Percentiles rank a stretch among this genome's conserved stretches.
These are phyloP conservation scores for Cybosia mesomella DNA, from an alignment of 2,888 invertebrate species.

Conservation along the genomic window DNA sequence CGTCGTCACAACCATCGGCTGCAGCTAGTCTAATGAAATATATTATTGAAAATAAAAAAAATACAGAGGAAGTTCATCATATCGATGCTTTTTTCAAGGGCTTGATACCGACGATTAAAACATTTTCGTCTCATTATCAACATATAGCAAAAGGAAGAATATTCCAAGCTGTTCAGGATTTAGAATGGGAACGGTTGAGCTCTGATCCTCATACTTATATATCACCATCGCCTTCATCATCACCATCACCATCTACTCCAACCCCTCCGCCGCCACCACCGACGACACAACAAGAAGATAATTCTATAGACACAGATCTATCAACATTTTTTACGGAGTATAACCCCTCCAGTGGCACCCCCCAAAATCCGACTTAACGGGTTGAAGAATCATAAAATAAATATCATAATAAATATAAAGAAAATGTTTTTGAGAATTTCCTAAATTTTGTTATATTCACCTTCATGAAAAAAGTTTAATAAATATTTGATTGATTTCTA, in stretches of 20 bases:
- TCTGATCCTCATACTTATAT: conserved; percentile 17
- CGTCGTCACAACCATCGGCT: conserved; percentile 13
- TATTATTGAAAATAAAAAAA: conserved; percentile 29
- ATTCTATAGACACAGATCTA: conserved; percentile 21
- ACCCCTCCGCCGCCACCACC: conserved; percentile 12
- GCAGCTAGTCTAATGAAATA: conserved; percentile 23
- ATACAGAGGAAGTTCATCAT: conserved; percentile 18
- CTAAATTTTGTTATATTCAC: too few relatives aligned
- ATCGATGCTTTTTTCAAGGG: conserved; percentile 29
- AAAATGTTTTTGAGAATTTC: too few relatives aligned
- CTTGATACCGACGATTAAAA: conserved; percentile 25
- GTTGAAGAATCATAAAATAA: too few relatives aligned
- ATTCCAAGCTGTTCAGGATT: conserved; percentile 30
- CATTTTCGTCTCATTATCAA: conserved; percentile 29
- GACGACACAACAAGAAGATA: conserved; percentile 18
- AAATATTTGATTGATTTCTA: background rate
- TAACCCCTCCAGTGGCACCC: conserved; percentile 10
- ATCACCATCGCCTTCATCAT: conserved; percentile 19
- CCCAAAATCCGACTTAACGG: background rate
- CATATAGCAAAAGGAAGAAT: conserved; percentile 27
- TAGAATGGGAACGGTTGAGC: conserved; percentile 20
- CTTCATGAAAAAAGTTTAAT: background rate
- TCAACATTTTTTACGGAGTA: conserved; percentile 16
- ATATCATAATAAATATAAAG: too few relatives aligned
- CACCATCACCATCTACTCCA: conserved; percentile 12